Evolutionary conservation across 2,113 vertebrate genomes (phyloP), one percentile per base, ranked within the genome.

Genomic region (Orientallactaga bullata): DNA sequence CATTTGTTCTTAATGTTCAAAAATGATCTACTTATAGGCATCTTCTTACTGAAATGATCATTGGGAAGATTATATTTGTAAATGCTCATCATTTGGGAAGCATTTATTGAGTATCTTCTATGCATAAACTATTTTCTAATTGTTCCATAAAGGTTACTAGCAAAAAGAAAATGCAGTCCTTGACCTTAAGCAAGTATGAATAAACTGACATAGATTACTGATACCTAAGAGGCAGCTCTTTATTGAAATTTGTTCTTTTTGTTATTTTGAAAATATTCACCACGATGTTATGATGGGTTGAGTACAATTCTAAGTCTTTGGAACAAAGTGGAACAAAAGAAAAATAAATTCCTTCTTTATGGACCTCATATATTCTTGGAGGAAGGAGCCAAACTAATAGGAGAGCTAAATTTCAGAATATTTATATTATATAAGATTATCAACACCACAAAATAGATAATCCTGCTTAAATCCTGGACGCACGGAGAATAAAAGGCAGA

Each of bases 1-100:
- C 69, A 91, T 76, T 92, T 90, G 71, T 69, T 89, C 30, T 86
- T 68, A 51, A 10, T 86, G 61, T 77, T 90, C 83, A 5, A 76
- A 90, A 96, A 66, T 58, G 55, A 35, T 81, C 2, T 91, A 30
- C 76, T 92, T 90, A 82, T 79, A 86, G 37, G 71, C 32, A 88
- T 88, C n/a, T 90, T 65, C 18, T 37, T 35, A 80, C 18, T 69
- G 68, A 91, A 94, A 93, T 73, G 55, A 85, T 9, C 47, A 93
- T 90, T 86, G 66, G 35, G 90, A 94, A 68, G 16, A 58, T 82
- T 89, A 17, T 83, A 90, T 96, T 93, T 68, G 37, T 68, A 94
- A 95, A 77, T 60, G 66, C 66, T 82, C 60, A 63, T 92, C 42
- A 88, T 90, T 58, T 85, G 26, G 35, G 47, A 88, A 90, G 24